Conservation (phyloP, 2,797 vertebrate genomes). For the Amblyraja radiata region DNA sequence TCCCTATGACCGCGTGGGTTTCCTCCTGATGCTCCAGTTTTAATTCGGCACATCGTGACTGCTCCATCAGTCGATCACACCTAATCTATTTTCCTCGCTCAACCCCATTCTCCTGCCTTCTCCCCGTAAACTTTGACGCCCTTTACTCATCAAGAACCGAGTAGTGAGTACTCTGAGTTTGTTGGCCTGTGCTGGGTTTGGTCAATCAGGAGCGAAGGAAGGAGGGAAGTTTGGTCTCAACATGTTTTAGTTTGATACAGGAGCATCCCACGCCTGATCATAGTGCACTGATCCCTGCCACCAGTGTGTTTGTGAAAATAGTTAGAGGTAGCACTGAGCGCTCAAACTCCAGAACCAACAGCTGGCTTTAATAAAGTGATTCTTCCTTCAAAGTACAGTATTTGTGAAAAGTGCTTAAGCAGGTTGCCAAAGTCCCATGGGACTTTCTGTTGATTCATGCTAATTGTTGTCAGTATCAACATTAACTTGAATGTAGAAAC, state of each 20-base stretch:
- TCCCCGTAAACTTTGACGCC: no score
- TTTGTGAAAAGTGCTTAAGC: neutral
- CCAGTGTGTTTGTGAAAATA: neutral
- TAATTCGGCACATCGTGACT: no score
- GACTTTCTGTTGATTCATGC: neutral
- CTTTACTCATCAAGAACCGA: no score
- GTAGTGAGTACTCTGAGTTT: neutral
- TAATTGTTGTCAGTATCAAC: neutral
- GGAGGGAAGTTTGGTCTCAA: neutral
- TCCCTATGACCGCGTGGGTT: no score
- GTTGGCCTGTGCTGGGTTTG: neutral
- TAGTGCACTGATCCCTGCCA: neutral
- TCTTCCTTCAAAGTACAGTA: neutral
- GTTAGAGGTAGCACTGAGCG: neutral
- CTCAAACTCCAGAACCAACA: neutral
- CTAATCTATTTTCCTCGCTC: no score
- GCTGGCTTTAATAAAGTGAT: neutral
- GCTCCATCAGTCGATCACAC: no score
- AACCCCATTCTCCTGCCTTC: no score
- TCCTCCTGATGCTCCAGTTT: no score
- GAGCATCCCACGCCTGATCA: neutral
- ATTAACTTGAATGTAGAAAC: neutral
- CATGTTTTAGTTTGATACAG: neutral
- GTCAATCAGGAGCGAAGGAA: neutral
- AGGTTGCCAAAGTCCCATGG: neutral